Percentiles rank a stretch among this genome's conserved stretches.
These are phyloP conservation scores for Acronicta alni DNA, from an alignment of 2,888 invertebrate species.

Conservation along the genomic window DNA sequence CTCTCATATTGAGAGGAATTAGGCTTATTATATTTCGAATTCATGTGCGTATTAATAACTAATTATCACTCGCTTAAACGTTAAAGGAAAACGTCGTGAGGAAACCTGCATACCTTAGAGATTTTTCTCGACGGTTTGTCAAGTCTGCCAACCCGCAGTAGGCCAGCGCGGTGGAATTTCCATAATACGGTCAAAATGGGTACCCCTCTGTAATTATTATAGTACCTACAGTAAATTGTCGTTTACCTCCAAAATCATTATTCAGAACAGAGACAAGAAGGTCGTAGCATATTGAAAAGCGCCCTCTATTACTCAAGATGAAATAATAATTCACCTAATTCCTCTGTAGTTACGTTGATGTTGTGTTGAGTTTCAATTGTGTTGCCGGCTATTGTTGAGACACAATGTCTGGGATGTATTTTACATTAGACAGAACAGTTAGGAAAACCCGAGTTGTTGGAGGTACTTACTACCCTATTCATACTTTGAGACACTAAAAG, in stretches of 20 bases:
- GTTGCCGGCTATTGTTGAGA: slow-evolving; percentile 19
- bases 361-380: slow-evolving; percentile 13
- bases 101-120: too few species aligned
- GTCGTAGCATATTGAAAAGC: slow-evolving; percentile 4
- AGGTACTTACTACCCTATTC: not conserved
- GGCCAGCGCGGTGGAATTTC: too few species aligned
- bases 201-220: not conserved
- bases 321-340: slow-evolving; percentile 27
- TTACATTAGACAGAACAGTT: slow-evolving; percentile 1
- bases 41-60: too few species aligned
- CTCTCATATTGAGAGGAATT: too few species aligned
- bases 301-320: slow-evolving; percentile 6
- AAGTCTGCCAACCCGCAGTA: too few species aligned
- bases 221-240: not conserved
- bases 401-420: slow-evolving; percentile 17
- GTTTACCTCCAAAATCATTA: slow-evolving; percentile 12
- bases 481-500: too few species aligned
- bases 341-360: slow-evolving; percentile 7
- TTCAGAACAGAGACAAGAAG: slow-evolving; percentile 7
- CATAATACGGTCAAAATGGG: slow-evolving; percentile 2
- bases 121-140: too few species aligned
- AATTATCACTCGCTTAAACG: too few species aligned
- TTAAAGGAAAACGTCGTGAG: too few species aligned
- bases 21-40: too few species aligned
- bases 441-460: slow-evolving; percentile 6